Conservation (phyloP, 2,888 invertebrate genomes). For the Caprella mutica region DNA sequence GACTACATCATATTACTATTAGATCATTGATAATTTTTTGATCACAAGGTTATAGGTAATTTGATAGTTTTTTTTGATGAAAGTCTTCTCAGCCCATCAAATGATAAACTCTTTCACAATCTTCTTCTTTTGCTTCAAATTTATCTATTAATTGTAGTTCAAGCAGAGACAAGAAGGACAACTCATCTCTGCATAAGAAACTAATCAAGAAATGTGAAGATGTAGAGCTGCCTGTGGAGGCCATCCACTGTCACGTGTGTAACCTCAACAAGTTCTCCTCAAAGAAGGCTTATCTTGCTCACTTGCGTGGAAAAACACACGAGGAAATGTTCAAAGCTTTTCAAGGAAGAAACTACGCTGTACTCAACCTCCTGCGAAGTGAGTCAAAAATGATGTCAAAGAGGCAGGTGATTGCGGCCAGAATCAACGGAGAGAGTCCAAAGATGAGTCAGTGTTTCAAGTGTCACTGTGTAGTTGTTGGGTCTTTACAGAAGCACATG, state of each 20-base stretch:
- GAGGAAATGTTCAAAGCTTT: background rate
- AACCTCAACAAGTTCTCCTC: background rate
- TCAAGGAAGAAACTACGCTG: background rate
- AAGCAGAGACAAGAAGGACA: no score
- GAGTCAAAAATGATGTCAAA: conserved; percentile 2
- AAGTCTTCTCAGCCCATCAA: no score
- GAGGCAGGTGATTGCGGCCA: background rate
- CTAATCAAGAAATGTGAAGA: no score
- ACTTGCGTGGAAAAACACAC: background rate
- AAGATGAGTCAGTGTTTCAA: conserved; percentile 9
- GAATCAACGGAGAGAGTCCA: background rate
- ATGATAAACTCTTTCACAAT: no score
- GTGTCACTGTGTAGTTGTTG: conserved; percentile 3
- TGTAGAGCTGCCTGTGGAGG: conserved; percentile 8
- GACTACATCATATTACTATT: no score
- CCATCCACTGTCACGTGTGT: conserved; percentile 1
- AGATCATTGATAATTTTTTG: no score
- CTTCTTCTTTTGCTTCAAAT: no score
- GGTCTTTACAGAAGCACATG: conserved; percentile 5
- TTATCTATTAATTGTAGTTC: no score
- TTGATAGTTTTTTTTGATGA: no score
- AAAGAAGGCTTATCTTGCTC: no score
- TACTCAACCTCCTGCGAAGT: background rate
- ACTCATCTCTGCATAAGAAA: no score
- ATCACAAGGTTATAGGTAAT: no score